Conservation (phyloP, 1,140 invertebrate species). For the Notospermus geniculatus region DNA sequence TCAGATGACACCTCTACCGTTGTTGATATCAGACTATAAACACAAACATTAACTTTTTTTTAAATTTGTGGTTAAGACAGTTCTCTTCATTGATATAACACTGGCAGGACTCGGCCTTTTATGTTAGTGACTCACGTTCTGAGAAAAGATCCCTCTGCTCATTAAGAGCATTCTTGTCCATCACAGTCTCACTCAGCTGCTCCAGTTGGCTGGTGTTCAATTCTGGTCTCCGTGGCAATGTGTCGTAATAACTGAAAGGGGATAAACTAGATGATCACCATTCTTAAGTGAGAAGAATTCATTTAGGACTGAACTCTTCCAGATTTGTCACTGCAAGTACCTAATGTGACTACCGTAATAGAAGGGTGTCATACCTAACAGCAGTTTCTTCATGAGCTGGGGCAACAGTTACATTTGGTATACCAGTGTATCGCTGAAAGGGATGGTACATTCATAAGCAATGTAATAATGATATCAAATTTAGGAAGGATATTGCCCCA, state of each 20-base stretch:
- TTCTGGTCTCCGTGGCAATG: background rate
- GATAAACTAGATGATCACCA: no score
- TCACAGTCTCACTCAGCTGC: conserved; percentile 45
- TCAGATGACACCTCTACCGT: no score
- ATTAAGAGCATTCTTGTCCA: conserved; percentile 46
- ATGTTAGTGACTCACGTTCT: background rate
- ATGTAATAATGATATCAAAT: background rate
- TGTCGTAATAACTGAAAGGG: background rate
- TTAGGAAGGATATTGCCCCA: background rate
- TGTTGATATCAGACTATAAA: no score
- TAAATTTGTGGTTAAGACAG: no score
- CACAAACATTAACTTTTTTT: no score
- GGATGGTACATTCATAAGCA: conserved; percentile 12
- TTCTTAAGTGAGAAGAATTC: no score
- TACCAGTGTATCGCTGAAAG: conserved; percentile 41
- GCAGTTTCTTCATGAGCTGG: conserved; percentile 18
- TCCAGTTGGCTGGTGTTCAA: conserved; percentile 26
- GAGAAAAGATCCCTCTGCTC: conserved; percentile 23
- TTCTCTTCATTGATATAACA: background rate
- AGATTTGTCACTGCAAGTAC: background rate
- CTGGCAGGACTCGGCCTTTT: background rate
- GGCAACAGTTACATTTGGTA: conserved; percentile 46
- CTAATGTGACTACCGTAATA: background rate
- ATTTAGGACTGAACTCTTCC: background rate
- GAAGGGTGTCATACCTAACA: background rate